Evolutionary conservation across 2,888 invertebrate species (phyloP), one percentile per base, ranked within the genome.

Genomic region (Amblyjoppa fuscipennis): DNA sequence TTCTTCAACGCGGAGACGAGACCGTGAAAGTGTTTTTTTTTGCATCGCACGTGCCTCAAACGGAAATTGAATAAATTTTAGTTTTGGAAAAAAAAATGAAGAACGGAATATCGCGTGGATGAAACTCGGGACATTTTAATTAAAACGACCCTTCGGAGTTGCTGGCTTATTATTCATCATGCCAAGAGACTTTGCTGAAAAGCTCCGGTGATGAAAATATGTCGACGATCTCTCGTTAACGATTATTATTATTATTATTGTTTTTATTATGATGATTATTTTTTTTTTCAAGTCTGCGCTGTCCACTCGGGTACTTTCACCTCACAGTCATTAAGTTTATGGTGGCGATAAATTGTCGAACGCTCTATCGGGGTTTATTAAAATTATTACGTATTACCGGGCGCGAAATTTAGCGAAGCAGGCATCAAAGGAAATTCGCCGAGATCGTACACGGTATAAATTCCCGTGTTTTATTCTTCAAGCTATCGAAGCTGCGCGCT

Each of bases 281-380:
- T 69, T 51, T 25, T 66, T 59, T 5, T 66, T 74, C 81, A 34
- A 25, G 53, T 51, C 64, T 49, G 45, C 31, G 41, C 38, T 53
- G 75, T 75, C 13, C 49, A 53, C 75, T 75, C 64, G 41, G 45
- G 78, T 66, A 66, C 79, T 85, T 83, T 79, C 85, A 78, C 79
- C 70, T 64, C 74, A 38, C 64, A 56, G 70, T 76, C 75, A 82
- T 85, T 82, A 76, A 71, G 20, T 85, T 85, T 85, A 83, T 51
- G 79, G 38, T 68, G 49, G 82, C 51, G 31, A 82, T 85, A 83
- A 85, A 85, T 85, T 85, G 85, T 82, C 85, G 20, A 66, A 51
- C 71, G 70, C 38, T 68, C 79, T 71, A 56, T 66, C 41, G 51
- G 59, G 4, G 59, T 4, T 85, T 80, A 82, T 82, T 71, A 79